These are phyloP conservation scores for Pteruthius melanotis DNA, from an alignment of 2,113 vertebrate genomes.

Conservation along the genomic window DNA sequence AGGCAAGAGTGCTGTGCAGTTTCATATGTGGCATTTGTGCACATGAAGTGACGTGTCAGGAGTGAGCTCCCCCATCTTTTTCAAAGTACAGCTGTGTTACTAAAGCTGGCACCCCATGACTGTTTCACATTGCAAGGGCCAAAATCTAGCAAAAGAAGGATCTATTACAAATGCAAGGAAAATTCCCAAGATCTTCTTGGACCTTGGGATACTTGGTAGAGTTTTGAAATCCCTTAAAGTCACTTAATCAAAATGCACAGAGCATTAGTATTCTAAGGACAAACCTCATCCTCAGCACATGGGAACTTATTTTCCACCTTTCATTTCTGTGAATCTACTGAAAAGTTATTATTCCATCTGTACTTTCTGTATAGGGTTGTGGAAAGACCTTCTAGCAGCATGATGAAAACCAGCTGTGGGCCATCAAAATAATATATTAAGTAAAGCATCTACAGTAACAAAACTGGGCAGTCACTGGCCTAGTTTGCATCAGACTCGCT, in stretches of 20 bases:
- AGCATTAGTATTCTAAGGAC: background rate
- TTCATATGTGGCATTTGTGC: background rate
- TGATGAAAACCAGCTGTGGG: constrained; percentile 44
- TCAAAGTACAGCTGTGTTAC: background rate
- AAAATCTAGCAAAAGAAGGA: background rate
- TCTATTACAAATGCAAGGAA: background rate
- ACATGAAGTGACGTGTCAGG: background rate
- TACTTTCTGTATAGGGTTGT: background rate
- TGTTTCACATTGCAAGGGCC: background rate
- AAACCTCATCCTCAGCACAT: background rate
- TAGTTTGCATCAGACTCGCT: background rate
- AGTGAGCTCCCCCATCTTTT: background rate
- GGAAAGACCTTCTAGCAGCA: constrained; percentile 13
- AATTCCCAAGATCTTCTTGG: background rate
- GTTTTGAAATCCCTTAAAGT: constrained; percentile 5
- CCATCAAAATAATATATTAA: constrained; percentile 18
- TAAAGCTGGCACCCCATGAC: background rate
- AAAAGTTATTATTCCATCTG: constrained; percentile 40
- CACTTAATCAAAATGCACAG: background rate
- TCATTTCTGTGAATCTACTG: constrained; percentile 10
- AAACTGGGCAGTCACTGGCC: background rate
- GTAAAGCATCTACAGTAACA: background rate
- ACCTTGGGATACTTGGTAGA: background rate
- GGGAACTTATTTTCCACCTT: background rate
- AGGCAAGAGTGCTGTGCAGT: background rate